Conservation (phyloP, 35 echinoderm and acorn worm species). For the Ophioderma brevispina region DNA sequence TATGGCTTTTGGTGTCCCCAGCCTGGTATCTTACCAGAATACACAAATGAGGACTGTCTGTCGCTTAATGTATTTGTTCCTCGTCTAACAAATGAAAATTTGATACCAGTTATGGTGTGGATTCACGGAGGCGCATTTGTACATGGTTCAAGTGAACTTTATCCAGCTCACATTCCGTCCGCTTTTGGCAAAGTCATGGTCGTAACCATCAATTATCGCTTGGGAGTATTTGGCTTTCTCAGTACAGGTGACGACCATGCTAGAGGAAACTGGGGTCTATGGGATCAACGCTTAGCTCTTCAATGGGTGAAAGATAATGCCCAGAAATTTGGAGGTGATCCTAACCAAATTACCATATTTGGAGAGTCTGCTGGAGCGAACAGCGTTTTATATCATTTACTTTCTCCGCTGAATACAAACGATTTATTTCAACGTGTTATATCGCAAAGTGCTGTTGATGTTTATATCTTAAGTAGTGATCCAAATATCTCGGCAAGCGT, state of each 20-base stretch:
- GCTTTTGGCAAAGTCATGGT: no score
- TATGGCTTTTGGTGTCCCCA: conserved; percentile 16
- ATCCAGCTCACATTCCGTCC: no score
- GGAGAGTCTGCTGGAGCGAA: conserved; percentile 75
- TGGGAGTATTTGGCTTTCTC: conserved; percentile 81
- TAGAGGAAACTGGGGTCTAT: conserved; percentile 71
- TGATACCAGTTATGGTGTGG: conserved; percentile 79
- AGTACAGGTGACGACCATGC: conserved; percentile 54
- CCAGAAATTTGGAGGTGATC: conserved; percentile 63
- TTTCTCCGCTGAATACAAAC: conserved; percentile 18
- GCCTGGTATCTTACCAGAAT: no score
- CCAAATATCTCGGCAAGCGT: neutral
- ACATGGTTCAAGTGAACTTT: no score
- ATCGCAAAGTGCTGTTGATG: neutral
- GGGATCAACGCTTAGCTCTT: conserved; percentile 75
- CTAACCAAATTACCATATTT: conserved; percentile 71
- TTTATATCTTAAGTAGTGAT: neutral
- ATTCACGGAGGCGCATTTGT: no score
- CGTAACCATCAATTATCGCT: conserved; percentile 75
- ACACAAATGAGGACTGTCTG: conserved; percentile 67
- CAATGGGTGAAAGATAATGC: conserved; percentile 84
- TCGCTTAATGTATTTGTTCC: conserved; percentile 69
- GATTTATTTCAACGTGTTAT: conserved; percentile 28
- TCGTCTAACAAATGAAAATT: neutral
- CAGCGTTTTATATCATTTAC: conserved; percentile 22